Conservation (phyloP, 2,113 vertebrate genomes). For the Sitta europaea region DNA sequence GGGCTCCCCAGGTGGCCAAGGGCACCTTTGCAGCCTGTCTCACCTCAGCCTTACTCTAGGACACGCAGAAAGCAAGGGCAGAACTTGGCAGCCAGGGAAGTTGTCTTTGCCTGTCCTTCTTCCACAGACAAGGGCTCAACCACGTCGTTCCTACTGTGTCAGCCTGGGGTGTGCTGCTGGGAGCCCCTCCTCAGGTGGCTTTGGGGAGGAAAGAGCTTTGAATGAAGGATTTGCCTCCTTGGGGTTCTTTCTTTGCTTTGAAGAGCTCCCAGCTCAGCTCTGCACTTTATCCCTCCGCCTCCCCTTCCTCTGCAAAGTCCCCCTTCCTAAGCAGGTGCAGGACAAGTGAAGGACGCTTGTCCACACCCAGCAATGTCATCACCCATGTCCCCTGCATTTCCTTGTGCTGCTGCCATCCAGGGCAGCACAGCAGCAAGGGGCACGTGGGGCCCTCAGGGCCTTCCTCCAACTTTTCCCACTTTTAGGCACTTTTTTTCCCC, state of each 20-base stretch:
- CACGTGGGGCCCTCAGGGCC: background rate
- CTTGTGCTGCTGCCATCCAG: background rate
- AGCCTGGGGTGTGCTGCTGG: background rate
- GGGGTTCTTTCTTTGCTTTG: background rate
- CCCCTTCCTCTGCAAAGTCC: background rate
- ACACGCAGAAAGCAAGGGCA: background rate
- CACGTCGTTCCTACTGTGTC: background rate
- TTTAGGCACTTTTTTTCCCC: background rate
- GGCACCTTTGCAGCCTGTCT: background rate
- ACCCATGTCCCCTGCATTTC: accelerated
- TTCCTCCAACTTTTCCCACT: background rate
- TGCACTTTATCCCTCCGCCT: slow-evolving; percentile 22
- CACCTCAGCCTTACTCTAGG: background rate
- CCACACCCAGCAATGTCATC: background rate
- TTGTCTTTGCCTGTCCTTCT: background rate
- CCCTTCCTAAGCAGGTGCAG: background rate
- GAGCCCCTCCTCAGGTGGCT: background rate
- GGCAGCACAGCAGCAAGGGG: accelerated
- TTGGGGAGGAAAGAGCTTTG: background rate
- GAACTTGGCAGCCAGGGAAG: background rate
- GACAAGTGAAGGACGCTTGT: background rate
- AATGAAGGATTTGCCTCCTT: background rate
- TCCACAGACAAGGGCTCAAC: slow-evolving; percentile 3
- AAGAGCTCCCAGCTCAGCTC: background rate
- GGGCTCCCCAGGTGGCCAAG: background rate